These are phyloP conservation scores for Tridacna crocea DNA, from an alignment of 2,888 invertebrate genomes.

Conservation along the genomic window DNA sequence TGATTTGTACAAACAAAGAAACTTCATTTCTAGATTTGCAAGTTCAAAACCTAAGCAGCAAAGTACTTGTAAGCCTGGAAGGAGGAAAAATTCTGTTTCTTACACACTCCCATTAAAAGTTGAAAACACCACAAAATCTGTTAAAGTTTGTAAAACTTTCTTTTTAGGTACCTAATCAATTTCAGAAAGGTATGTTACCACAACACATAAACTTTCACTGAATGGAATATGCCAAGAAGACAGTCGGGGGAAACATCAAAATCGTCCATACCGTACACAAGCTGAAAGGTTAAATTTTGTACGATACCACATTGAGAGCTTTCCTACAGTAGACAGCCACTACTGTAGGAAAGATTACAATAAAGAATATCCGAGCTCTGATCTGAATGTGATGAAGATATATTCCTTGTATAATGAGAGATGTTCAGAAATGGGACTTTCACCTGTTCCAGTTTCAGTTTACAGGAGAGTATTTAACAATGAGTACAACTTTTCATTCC, in stretches of 20 bases:
- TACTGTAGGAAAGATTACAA: constrained; percentile 50
- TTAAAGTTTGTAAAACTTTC: background rate
- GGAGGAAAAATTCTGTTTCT: background rate
- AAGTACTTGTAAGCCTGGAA: background rate
- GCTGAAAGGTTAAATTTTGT: constrained; percentile 22
- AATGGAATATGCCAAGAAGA: constrained; percentile 21
- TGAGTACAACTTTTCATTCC: constrained; percentile 54
- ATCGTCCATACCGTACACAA: constrained; percentile 44
- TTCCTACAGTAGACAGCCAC: constrained; percentile 50
- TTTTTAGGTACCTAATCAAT: constrained; percentile 24
- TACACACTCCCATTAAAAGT: background rate
- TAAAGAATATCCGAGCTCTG: constrained; percentile 41
- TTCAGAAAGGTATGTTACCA: constrained; percentile 33
- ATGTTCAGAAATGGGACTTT: constrained; percentile 24
- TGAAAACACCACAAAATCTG: background rate
- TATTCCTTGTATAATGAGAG: constrained; percentile 48
- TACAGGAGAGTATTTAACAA: constrained; percentile 53
- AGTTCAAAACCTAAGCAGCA: background rate
- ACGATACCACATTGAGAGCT: constrained; percentile 37
- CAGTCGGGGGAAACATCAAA: constrained; percentile 31
- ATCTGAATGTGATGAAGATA: constrained; percentile 52
- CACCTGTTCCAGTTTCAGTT: constrained; percentile 31
- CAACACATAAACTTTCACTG: constrained; percentile 22
- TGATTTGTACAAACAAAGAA: constrained; percentile 25
- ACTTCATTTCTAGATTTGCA: constrained; percentile 22